Percentiles rank a stretch among this genome's conserved stretches.
phyloP scores from a whole-genome alignment of 2,888 invertebrate species.

The Augochlorella aurata region DNA sequence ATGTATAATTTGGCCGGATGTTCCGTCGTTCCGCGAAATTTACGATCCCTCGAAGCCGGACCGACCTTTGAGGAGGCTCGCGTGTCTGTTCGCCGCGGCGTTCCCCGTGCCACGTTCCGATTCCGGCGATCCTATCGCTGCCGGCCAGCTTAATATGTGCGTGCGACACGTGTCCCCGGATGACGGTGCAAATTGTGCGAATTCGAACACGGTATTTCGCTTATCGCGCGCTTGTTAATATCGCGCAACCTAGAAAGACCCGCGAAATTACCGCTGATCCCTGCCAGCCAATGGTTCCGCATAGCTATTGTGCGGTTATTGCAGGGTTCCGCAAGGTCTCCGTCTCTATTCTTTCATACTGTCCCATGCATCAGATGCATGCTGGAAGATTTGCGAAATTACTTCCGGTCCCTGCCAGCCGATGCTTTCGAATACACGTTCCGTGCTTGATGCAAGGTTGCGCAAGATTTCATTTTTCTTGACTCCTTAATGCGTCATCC shows the following conservation, averaged over 20 bases:
- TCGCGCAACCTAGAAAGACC: constrained; percentile 49
- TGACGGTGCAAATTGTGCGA: constrained; percentile 52
- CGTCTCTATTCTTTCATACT: neutral
- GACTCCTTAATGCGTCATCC: no score
- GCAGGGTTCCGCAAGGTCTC: no score
- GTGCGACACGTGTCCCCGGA: constrained; percentile 55
- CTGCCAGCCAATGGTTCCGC: neutral
- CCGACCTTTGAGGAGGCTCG: constrained; percentile 6
- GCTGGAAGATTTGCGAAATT: no score
- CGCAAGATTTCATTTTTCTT: no score
- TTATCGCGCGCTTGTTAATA: constrained; percentile 42
- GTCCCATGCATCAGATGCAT: no score
- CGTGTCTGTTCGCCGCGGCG: neutral
- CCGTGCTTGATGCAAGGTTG: no score
- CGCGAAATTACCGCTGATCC: constrained; percentile 38
- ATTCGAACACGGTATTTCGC: constrained; percentile 51
- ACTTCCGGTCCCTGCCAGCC: no score
- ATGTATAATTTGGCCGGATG: constrained; percentile 72
- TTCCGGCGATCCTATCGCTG: neutral
- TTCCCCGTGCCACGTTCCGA: neutral
- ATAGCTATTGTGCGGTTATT: constrained; percentile 15
- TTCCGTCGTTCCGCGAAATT: constrained; percentile 62
- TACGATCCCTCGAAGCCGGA: constrained; percentile 29
- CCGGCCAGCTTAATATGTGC: constrained; percentile 21
- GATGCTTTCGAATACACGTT: no score